These are phyloP conservation scores for Brachionus plicatilis DNA, from an alignment of 1,140 invertebrate species.

Conservation along the genomic window DNA sequence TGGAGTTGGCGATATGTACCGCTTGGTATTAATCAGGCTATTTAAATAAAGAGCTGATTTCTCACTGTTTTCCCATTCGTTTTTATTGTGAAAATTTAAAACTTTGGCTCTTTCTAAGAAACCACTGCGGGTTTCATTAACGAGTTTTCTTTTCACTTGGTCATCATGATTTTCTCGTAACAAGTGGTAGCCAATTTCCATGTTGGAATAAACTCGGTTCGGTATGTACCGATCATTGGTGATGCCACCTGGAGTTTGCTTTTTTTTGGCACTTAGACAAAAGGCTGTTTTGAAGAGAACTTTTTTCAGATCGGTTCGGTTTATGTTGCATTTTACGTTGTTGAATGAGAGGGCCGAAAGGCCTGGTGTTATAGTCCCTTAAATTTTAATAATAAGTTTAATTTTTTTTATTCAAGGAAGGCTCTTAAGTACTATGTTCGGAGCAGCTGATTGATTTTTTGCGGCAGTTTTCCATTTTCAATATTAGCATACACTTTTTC, in stretches of 20 bases:
- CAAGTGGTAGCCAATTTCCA: slow-evolving; percentile 27
- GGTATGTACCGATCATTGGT: slow-evolving; percentile 36
- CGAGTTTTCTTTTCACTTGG: background rate
- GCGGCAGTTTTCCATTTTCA: slow-evolving; percentile 28
- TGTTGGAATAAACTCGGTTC: background rate
- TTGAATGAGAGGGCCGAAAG: background rate
- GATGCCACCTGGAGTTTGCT: background rate
- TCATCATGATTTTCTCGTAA: background rate
- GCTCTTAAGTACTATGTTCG: background rate
- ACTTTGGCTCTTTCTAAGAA: background rate
- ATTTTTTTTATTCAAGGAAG: background rate
- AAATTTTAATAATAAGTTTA: background rate
- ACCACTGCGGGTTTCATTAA: slow-evolving; percentile 11
- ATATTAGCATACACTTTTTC: background rate
- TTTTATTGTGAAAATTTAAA: slow-evolving; percentile 15
- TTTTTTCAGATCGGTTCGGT: slow-evolving; percentile 23
- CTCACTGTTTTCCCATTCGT: background rate
- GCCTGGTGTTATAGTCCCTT: background rate
- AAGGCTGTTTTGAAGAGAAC: background rate
- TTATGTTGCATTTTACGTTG: background rate
- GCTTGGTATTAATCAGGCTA: slow-evolving; percentile 42
- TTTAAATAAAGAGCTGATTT: slow-evolving; percentile 5
- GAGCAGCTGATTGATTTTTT: too few species aligned
- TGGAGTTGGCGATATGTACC: slow-evolving; percentile 84
- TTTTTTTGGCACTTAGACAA: slow-evolving; percentile 19